Conservation (phyloP, 2,113 vertebrate species). For the Machaerirhynchus nigripectus region DNA sequence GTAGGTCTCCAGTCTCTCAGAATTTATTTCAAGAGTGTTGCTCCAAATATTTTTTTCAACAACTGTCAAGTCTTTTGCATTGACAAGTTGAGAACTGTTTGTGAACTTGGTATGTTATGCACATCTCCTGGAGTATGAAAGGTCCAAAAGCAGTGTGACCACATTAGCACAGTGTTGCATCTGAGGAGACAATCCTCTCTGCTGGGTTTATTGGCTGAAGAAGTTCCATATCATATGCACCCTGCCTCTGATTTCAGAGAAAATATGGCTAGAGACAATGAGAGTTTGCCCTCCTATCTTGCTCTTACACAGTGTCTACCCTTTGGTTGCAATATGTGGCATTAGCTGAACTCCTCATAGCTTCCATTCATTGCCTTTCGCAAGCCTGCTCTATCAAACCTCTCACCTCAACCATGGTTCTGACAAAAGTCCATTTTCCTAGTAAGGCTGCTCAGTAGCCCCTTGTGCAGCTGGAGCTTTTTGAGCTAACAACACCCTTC, state of each 20-base stretch:
- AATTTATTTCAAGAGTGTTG: slow-evolving; percentile 9
- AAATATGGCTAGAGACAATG: background rate
- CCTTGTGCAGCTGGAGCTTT: background rate
- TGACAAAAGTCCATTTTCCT: background rate
- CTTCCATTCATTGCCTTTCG: accelerated
- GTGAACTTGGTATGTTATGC: background rate
- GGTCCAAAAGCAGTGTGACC: background rate
- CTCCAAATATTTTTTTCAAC: background rate
- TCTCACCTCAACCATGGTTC: background rate
- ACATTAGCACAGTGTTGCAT: background rate
- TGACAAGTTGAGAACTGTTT: background rate
- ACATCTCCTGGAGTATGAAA: background rate
- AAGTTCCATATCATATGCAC: background rate
- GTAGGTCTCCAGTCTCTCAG: background rate
- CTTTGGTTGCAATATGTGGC: background rate
- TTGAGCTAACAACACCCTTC: background rate
- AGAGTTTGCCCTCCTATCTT: background rate
- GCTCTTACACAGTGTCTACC: background rate
- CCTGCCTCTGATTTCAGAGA: background rate
- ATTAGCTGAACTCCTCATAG: background rate
- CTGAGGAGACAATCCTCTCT: background rate
- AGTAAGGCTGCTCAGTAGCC: background rate
- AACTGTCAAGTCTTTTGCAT: background rate
- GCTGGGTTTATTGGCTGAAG: background rate
- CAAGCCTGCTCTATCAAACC: background rate